These are phyloP conservation scores for Drosophila ustulata DNA, from an alignment of 2,888 invertebrate species.

Conservation along the genomic window DNA sequence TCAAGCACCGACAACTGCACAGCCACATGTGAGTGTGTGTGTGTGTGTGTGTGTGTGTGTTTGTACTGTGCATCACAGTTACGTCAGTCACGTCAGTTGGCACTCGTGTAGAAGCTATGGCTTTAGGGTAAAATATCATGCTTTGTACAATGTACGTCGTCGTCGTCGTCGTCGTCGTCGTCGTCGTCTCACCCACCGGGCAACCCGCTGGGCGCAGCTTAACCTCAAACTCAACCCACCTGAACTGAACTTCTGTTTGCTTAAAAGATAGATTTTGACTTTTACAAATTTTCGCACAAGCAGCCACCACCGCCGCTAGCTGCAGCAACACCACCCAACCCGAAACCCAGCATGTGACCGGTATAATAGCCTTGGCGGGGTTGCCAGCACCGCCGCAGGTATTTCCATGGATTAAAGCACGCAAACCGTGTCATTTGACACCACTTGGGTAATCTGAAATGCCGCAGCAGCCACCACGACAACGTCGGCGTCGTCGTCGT, in stretches of 20 bases:
- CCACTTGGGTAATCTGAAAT: conserved; percentile 81
- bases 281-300: conserved; percentile 82
- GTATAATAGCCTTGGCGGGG: conserved; percentile 72
- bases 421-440: conserved; percentile 83
- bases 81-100: conserved; percentile 47
- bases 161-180: neutral
- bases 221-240: conserved; percentile 41
- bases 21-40: neutral
- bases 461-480: conserved; percentile 67
- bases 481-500: conserved; percentile 30
- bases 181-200: conserved; percentile 26
- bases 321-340: conserved; percentile 22
- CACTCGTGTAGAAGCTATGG: conserved; percentile 15
- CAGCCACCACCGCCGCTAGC: conserved; percentile 19
- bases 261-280: conserved; percentile 81
- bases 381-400: conserved; percentile 73
- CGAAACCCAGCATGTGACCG: conserved; percentile 72
- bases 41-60: conserved; percentile 14
- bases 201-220: conserved; percentile 52
- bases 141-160: conserved; percentile 41
- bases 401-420: conserved; percentile 79
- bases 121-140: conserved; percentile 68
- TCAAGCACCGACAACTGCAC: conserved; percentile 69
- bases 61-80: conserved; percentile 21
- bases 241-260: conserved; percentile 64